Conservation (phyloP, 2,888 invertebrate species). For the Sminthurides aquaticus region DNA sequence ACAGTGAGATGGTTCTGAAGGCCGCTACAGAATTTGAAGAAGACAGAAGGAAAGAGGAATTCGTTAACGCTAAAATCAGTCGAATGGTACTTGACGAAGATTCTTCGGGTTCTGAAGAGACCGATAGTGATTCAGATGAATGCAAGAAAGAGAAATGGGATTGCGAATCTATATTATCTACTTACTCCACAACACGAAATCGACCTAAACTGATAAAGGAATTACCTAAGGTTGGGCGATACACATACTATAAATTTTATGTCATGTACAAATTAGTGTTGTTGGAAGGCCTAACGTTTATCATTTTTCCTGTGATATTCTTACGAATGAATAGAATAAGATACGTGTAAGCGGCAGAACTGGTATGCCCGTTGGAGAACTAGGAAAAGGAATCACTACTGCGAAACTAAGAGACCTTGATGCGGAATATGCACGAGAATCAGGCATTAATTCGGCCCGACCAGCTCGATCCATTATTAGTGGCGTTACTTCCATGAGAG, state of each 20-base stretch:
- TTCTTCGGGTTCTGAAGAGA: conserved; percentile 45
- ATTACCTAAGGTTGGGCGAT: conserved; percentile 46
- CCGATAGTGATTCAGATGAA: conserved; percentile 17
- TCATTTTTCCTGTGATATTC: neutral
- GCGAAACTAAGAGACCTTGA: conserved; percentile 60
- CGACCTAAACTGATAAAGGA: conserved; percentile 78
- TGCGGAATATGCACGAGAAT: conserved; percentile 25
- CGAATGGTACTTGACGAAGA: conserved; percentile 44
- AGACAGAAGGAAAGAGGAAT: conserved; percentile 49
- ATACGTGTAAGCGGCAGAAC: conserved; percentile 52
- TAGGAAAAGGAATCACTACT: conserved; percentile 60
- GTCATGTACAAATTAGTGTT: too few species aligned
- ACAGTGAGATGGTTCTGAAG: conserved; percentile 62
- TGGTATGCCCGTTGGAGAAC: conserved; percentile 63
- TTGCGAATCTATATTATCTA: conserved; percentile 82
- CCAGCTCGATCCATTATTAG: conserved; percentile 39
- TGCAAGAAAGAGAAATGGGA: conserved; percentile 65
- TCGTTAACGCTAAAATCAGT: conserved; percentile 34
- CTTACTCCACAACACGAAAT: conserved; percentile 85
- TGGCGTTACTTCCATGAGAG: conserved; percentile 47
- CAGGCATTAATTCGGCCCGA: conserved; percentile 1
- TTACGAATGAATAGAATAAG: conserved; percentile 25
- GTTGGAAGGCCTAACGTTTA: too few species aligned
- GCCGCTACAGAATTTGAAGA: conserved; percentile 70
- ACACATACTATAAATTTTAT: neutral